These are phyloP conservation scores for Gymnorhina tibicen DNA, from an alignment of 2,113 vertebrate species.

Conservation along the genomic window DNA sequence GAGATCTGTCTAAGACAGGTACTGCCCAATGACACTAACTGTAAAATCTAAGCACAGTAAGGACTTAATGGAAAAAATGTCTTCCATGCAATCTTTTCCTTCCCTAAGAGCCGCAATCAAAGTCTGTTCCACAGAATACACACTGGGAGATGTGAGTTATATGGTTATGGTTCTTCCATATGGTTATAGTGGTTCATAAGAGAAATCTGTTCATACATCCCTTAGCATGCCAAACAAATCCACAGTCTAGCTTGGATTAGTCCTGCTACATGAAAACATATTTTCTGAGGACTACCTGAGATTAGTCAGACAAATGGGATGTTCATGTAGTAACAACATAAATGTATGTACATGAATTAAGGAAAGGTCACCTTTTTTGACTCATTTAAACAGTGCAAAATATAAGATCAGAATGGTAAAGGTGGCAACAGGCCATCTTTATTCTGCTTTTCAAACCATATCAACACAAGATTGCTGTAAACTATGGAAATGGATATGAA, in stretches of 20 bases:
- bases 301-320: not conserved
- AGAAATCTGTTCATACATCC: not conserved
- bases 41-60: not conserved
- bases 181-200: not conserved
- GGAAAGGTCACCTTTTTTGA: not conserved
- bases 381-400: not conserved
- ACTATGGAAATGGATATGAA: not conserved
- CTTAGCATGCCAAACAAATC: not conserved
- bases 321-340: not conserved
- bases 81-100: not conserved
- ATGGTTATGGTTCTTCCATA: no score
- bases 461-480: not conserved
- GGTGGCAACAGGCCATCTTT: not conserved
- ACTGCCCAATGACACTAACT: not conserved
- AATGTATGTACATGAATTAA: not conserved
- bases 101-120: not conserved
- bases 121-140: not conserved
- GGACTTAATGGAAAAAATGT: not conserved
- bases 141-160: not conserved
- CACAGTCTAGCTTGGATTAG: not conserved
- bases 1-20: not conserved
- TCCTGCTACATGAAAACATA: not conserved
- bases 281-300: not conserved
- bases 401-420: not conserved
- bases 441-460: not conserved